Evolutionary conservation across 1,140 invertebrate genomes (phyloP).

Genomic region (Drosophila navojoa): DNA sequence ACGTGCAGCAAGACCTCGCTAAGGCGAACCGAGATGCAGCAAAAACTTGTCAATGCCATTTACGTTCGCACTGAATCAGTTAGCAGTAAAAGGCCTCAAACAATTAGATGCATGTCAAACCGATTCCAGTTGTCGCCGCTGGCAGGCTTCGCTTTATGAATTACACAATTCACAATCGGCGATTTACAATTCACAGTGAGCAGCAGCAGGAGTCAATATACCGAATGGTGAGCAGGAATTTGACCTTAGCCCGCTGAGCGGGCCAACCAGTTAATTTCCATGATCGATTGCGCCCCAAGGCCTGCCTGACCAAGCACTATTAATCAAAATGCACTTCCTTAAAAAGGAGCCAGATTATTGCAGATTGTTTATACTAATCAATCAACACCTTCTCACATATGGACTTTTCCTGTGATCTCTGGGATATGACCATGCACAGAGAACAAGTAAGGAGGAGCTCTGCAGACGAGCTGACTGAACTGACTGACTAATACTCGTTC

Average conservation of each 20-base stretch:
- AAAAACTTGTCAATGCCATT: slow-evolving; percentile 68
- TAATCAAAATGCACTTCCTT: slow-evolving; percentile 11
- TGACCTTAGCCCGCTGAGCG: slow-evolving; percentile 28
- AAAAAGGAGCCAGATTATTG: not conserved
- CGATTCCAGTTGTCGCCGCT: slow-evolving; percentile 40
- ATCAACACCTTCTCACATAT: slow-evolving; percentile 17
- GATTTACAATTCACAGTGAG: not conserved
- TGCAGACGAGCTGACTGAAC: too few species aligned
- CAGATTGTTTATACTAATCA: slow-evolving; percentile 1
- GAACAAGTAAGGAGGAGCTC: too few species aligned
- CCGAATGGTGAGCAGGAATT: slow-evolving; percentile 14
- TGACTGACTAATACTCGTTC: too few species aligned
- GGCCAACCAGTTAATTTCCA: slow-evolving; percentile 7
- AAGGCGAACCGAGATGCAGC: slow-evolving; percentile 41
- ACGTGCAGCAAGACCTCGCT: slow-evolving; percentile 57
- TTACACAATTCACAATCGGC: slow-evolving; percentile 42
- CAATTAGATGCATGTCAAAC: slow-evolving; percentile 67
- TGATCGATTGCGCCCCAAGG: not conserved
- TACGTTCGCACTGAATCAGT: slow-evolving; percentile 57
- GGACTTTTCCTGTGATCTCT: not conserved
- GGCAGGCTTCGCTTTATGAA: slow-evolving; percentile 45
- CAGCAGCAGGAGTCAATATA: not conserved
- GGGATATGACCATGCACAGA: too few species aligned
- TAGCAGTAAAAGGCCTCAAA: slow-evolving; percentile 73
- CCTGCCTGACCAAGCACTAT: slow-evolving; percentile 3